These are phyloP conservation scores for cat (Felis catus) DNA, from an alignment of 2,113 vertebrate species.

Conservation along the genomic window DNA sequence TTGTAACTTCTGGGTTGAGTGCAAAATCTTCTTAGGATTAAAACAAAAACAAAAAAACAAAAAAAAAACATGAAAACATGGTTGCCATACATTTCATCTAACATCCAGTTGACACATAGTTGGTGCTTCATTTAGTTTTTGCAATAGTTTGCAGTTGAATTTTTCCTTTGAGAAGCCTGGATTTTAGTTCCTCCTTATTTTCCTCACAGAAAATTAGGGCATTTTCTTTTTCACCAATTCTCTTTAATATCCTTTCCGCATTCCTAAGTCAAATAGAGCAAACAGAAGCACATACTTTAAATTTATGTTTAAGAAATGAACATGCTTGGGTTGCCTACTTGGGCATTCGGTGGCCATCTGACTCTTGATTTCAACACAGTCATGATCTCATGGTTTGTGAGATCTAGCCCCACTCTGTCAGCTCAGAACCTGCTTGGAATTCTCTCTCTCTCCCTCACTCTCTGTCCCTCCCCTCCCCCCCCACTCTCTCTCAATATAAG, in stretches of 20 bases:
- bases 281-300: neutral
- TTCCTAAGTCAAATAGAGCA: neutral
- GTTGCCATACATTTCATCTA: neutral
- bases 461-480: no score
- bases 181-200: neutral
- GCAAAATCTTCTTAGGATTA: neutral
- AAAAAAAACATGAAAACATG: neutral
- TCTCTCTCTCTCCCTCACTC: no score
- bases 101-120: fast-evolving
- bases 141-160: neutral
- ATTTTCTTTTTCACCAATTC: neutral
- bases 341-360: no score
- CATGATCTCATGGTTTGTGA: no score
- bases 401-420: no score
- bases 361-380: no score
- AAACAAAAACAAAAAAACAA: neutral
- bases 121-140: neutral
- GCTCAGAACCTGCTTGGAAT: no score
- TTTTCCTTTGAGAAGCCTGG: neutral
- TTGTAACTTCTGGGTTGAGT: neutral
- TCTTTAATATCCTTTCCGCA: neutral
- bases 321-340: neutral
- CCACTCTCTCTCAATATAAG: no score
- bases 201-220: neutral
- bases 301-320: neutral